Percentiles rank a stretch among this genome's conserved stretches.
phyloP scores from a whole-genome alignment of 2,113 vertebrate genomes.

The Mesocricetus auratus region DNA sequence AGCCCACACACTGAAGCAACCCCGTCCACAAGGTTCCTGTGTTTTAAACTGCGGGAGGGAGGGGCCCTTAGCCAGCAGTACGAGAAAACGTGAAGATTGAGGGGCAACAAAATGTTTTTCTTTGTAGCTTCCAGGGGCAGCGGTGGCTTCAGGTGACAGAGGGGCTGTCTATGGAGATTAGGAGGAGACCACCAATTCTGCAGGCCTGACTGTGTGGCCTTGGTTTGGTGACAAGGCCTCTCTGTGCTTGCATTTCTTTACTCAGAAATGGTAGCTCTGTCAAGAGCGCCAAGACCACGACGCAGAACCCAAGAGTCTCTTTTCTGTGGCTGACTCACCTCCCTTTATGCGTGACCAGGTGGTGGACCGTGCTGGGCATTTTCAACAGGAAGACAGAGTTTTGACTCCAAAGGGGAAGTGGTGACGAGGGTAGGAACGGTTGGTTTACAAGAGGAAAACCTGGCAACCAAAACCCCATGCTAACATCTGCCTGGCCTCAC shows the following conservation, averaged over 20 bases:
- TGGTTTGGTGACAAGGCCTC: background rate
- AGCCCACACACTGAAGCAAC: background rate
- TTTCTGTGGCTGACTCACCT: no score
- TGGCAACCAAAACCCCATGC: background rate
- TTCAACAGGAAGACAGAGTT: background rate
- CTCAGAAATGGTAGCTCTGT: background rate
- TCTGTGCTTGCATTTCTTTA: background rate
- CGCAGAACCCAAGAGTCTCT: background rate
- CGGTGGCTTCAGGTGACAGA: background rate
- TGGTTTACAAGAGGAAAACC: background rate
- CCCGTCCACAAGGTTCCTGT: background rate
- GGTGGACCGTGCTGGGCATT: background rate
- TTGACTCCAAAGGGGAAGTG: background rate
- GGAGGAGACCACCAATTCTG: background rate
- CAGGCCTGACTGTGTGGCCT: background rate
- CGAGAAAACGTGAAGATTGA: background rate
- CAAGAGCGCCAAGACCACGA: background rate
- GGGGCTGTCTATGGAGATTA: background rate
- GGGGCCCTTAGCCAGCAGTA: background rate
- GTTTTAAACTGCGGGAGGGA: background rate
- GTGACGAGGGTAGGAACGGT: no score
- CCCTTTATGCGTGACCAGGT: background rate
- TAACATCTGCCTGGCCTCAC: background rate
- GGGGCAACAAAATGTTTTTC: background rate
- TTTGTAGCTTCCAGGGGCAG: background rate